These are phyloP conservation scores for Diglossa cyanea DNA, from an alignment of 2,797 vertebrate species.

Conservation along the genomic window DNA sequence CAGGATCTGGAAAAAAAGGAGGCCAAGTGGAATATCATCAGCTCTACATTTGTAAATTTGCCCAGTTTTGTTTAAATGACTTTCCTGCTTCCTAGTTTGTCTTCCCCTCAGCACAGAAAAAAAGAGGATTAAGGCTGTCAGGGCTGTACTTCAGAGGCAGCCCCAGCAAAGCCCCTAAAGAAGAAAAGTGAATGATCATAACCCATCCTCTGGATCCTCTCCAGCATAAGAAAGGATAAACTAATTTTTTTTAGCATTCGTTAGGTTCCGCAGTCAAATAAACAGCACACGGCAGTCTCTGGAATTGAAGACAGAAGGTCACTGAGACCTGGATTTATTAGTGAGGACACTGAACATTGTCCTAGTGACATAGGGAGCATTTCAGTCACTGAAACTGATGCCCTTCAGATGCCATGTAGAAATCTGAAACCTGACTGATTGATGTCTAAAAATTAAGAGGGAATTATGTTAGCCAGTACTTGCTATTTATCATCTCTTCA, in stretches of 20 bases:
- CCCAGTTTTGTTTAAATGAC: not conserved
- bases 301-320: not conserved
- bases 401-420: slow-evolving; percentile 13
- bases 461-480: not conserved
- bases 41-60: not conserved
- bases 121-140: not conserved
- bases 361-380: not conserved
- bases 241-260: not conserved
- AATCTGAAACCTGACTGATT: slow-evolving; percentile 18
- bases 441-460: slow-evolving; percentile 20
- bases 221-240: not conserved
- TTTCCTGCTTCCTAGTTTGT: not conserved
- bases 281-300: not conserved
- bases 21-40: not conserved
- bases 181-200: not conserved
- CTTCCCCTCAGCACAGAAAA: not conserved
- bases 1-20: not conserved
- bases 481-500: slow-evolving; percentile 25
- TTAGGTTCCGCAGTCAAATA: not conserved
- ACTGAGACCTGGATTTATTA: not conserved
- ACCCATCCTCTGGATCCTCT: not conserved
- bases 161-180: not conserved
- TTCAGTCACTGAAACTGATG: not conserved
- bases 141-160: not conserved
- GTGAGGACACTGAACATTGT: not conserved